Evolutionary conservation across 2,888 invertebrate genomes (phyloP).

Genomic region (Peribatodes rhomboidaria): DNA sequence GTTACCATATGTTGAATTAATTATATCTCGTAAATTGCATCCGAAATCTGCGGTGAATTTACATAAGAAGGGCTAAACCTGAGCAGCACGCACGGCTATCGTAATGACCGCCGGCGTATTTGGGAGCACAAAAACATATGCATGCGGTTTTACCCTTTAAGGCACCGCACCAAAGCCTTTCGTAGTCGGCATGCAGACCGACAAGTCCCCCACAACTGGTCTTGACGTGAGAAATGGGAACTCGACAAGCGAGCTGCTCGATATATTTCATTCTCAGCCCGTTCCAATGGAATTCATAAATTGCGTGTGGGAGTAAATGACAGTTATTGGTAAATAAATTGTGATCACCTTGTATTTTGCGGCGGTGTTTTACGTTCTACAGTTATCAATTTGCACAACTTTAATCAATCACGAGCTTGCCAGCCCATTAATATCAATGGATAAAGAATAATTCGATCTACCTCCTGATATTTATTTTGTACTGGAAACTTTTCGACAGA

Average conservation of each 20-base stretch:
- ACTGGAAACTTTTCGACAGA: conserved; percentile 15
- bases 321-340: conserved; percentile 39
- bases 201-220: conserved; percentile 74
- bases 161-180: conserved; percentile 77
- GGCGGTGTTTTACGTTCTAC: conserved; percentile 25
- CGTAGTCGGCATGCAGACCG: conserved; percentile 77
- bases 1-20: conserved; percentile 34
- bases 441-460: conserved; percentile 9
- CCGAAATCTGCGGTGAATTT: conserved; percentile 45
- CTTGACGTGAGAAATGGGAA: conserved; percentile 79
- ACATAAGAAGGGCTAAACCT: conserved; percentile 50
- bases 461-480: conserved; percentile 11
- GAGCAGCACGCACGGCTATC: conserved; percentile 59
- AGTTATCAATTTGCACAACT: conserved; percentile 28
- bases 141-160: conserved; percentile 75
- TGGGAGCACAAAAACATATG: conserved; percentile 68
- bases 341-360: conserved; percentile 30
- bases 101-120: conserved; percentile 64
- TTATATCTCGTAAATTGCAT: conserved; percentile 41
- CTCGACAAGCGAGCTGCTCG: conserved; percentile 68
- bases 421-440: conserved; percentile 1
- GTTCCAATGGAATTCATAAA: conserved; percentile 57
- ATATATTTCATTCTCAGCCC: conserved; percentile 60
- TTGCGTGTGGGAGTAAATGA: conserved; percentile 49
- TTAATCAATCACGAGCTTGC: conserved; percentile 29